phyloP scores from a whole-genome alignment of 2,888 invertebrate genomes.

The Callyntrura guangdongensis region DNA sequence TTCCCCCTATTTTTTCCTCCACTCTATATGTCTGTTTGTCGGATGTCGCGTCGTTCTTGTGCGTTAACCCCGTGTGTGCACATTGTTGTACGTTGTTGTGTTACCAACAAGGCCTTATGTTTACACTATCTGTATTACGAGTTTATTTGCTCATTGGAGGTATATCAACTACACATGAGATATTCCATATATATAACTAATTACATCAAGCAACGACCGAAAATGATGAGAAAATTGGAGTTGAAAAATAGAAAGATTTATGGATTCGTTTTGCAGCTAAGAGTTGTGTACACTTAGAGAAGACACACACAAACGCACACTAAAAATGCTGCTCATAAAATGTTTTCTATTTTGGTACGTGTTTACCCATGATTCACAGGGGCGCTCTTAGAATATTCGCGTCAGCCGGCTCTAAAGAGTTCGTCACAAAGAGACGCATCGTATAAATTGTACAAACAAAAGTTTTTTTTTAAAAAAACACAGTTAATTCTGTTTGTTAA shows the following conservation, averaged over 20 bases:
- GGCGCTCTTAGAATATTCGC: neutral
- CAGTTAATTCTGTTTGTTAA: conserved; percentile 3
- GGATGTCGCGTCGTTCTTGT: neutral
- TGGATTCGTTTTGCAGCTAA: too few species aligned
- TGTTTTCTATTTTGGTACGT: neutral
- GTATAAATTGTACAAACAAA: conserved; percentile 55
- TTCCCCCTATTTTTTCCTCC: neutral
- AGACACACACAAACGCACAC: neutral
- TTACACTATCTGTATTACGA: neutral
- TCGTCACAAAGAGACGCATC: neutral
- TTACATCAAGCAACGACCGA: neutral
- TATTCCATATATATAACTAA: too few species aligned
- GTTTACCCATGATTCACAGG: neutral
- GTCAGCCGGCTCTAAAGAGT: neutral
- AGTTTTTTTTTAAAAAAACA: conserved; percentile 44
- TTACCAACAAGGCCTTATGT: too few species aligned
- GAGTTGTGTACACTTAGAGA: neutral
- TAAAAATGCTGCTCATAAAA: neutral
- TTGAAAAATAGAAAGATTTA: too few species aligned
- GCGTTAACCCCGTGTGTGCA: neutral
- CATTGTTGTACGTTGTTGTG: too few species aligned
- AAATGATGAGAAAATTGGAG: too few species aligned
- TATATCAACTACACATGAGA: too few species aligned
- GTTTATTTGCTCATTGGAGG: neutral
- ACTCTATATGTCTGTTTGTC: neutral